Base-by-base conservation (phyloP, 2,797 vertebrate species). In the Tauraco hartlaubi region DNA sequence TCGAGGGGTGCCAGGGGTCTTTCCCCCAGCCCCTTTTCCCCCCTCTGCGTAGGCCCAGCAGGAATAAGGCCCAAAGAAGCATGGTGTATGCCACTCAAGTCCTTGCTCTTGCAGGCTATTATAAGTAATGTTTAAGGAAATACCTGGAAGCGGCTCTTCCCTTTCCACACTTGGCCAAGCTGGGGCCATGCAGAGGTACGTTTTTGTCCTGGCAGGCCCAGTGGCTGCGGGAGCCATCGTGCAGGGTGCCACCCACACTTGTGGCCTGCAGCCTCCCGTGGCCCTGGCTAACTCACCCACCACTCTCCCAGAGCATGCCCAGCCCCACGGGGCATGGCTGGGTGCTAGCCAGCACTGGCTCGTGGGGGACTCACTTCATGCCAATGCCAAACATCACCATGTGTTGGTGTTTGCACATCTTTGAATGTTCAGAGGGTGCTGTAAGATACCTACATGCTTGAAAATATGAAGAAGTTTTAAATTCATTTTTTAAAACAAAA, bases 101-200 rank as follows among this genome's bases (percentile, higher is more conserved):
- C 37, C 43, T 31, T 4, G 3, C 62, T 64, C 26, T 9, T 2
- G 3, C 7, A 26, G 51, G 16, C 29, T 43, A 1, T 0, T 1
- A 0, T 9, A 25, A 63, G 29, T 4, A 21, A 15, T 1, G 49
- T 5, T 8, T 26, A 59, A 48, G 54, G 54, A 52, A 71, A 61
- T 6, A 69, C 19, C 49, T 52, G 86, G 59, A 44, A 76, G 41
- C n/a, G 33, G 41, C 46, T 82, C 15, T 78, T 37, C 56, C 33
- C 33, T 20, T 18, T 22, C 7, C 29, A 20, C 48, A 2, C 51
- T 17, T 8, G 1, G 4, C 49, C 48, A 6, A 5, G 68, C 33
- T 11, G 17, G 19, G 63, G 21, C 43, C 23, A 4, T 1, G 44
- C 46, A 15, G 59, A 23, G 29, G 17, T 9, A 55, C 3, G 31